phyloP scores from a whole-genome alignment of 2,113 vertebrate genomes.

The Vulpes ferrilata region DNA sequence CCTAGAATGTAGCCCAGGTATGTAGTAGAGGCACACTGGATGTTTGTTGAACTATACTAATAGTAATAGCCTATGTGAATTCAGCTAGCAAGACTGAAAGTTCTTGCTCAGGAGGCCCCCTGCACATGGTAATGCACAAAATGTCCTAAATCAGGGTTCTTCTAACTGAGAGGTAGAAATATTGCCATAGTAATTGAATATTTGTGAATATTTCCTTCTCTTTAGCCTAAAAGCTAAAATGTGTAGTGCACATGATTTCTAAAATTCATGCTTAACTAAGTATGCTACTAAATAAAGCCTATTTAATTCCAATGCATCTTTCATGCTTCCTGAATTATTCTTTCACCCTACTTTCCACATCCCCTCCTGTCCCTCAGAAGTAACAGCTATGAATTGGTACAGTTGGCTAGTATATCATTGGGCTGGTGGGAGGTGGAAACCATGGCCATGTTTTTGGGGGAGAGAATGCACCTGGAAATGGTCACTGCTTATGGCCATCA shows the following conservation, averaged over 20 bases:
- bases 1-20: neutral
- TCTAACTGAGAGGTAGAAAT: slow-evolving; percentile 5
- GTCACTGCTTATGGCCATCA: neutral
- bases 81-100: neutral
- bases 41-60: slow-evolving; percentile 6
- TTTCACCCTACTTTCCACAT: neutral
- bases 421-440: neutral
- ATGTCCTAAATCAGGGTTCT: neutral
- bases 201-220: neutral
- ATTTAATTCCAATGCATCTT: neutral
- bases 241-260: neutral
- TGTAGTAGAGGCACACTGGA: neutral
- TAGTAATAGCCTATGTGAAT: neutral
- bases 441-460: neutral
- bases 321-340: neutral
- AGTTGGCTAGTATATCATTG: neutral
- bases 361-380: neutral
- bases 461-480: neutral
- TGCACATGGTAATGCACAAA: neutral
- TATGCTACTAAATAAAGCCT: neutral
- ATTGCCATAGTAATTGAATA: slow-evolving; percentile 27
- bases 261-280: slow-evolving; percentile 4
- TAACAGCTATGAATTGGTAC: neutral
- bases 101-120: neutral
- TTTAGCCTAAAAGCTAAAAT: slow-evolving; percentile 6